phyloP scores from a whole-genome alignment of 2,797 vertebrate genomes.

The Pangasius krempfi region DNA sequence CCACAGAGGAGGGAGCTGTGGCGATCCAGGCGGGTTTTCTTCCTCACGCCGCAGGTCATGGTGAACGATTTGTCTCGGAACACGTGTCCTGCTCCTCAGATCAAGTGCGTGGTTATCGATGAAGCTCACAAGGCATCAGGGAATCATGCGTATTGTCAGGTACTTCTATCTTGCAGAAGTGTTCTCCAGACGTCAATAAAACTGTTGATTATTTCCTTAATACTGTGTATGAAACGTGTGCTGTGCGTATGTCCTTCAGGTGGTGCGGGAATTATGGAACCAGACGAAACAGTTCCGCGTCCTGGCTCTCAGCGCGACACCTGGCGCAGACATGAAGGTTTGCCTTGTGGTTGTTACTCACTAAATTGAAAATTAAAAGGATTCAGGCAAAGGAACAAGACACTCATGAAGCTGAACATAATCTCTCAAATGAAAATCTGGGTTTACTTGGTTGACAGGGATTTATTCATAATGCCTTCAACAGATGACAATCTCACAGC shows the following conservation, averaged over 20 bases:
- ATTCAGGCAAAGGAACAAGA: too few species aligned
- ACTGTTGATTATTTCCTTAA: too few species aligned
- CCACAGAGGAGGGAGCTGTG: slow-evolving; percentile 83
- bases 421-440: too few species aligned
- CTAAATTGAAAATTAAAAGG: neutral
- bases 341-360: slow-evolving; percentile 8
- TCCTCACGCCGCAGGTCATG: slow-evolving; percentile 96
- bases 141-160: slow-evolving; percentile 97
- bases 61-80: slow-evolving; percentile 90
- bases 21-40: slow-evolving; percentile 84
- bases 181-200: neutral
- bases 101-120: slow-evolving; percentile 94
- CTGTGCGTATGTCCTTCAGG: slow-evolving; percentile 69
- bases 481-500: too few species aligned
- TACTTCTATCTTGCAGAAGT: slow-evolving; percentile 57
- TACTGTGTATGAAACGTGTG: neutral
- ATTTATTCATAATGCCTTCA: too few species aligned
- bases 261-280: slow-evolving; percentile 86
- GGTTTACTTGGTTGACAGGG: too few species aligned
- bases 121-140: slow-evolving; percentile 96
- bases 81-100: slow-evolving; percentile 81
- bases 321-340: slow-evolving; percentile 90
- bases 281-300: slow-evolving; percentile 87
- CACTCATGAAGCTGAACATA: too few species aligned
- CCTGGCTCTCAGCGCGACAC: slow-evolving; percentile 93